phyloP scores from a whole-genome alignment of 2,888 invertebrate genomes.

The Oligia latruncula region DNA sequence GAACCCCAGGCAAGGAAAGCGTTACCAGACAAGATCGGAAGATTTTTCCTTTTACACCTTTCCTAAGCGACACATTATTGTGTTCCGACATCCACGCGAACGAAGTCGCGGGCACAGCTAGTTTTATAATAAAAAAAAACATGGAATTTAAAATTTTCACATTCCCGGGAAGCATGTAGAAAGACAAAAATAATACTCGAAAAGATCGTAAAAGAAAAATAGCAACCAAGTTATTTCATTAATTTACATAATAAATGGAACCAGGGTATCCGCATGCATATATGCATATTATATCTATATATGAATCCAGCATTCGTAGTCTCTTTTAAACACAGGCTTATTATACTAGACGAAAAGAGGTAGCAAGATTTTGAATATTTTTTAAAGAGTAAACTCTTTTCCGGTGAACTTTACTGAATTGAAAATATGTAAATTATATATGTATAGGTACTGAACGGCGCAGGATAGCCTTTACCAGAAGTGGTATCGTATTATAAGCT shows the following conservation, averaged over 20 bases:
- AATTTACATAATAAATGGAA: conserved; percentile 38
- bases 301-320: background rate
- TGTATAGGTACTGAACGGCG: too few species aligned
- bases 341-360: background rate
- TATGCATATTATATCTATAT: background rate
- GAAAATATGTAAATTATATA: background rate
- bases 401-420: background rate
- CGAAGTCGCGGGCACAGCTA: too few species aligned
- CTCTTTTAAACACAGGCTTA: background rate
- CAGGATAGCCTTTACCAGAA: background rate
- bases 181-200: conserved; percentile 1
- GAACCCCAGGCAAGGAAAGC: too few species aligned
- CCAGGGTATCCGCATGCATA: background rate
- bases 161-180: background rate
- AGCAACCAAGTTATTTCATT: conserved; percentile 24
- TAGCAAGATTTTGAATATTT: background rate
- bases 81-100: too few species aligned
- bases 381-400: background rate
- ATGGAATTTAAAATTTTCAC: background rate
- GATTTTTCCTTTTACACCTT: too few species aligned
- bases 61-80: too few species aligned
- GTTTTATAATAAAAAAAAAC: background rate
- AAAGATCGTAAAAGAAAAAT: conserved; percentile 16
- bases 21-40: too few species aligned
- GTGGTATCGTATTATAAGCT: background rate